Base-by-base conservation (phyloP, 2,888 invertebrate species). In the Diabrotica balteata region DNA sequence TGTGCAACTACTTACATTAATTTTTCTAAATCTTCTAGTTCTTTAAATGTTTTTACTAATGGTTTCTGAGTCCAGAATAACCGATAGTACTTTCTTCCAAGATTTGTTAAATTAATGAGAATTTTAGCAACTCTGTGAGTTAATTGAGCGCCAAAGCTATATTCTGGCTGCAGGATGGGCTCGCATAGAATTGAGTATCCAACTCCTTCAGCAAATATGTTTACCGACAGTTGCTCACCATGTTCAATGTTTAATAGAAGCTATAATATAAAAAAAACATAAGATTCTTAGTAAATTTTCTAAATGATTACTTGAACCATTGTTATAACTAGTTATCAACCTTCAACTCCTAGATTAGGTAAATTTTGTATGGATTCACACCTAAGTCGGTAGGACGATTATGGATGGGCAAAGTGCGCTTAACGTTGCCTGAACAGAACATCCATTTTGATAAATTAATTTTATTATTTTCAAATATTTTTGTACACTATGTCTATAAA, bases 111-210 rank as follows among this genome's bases (percentile, higher is more conserved):
- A 0, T 76, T 78, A 11, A 90, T 84, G 71, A 83, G 83, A 68
- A 80, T 76, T 58, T 80, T 78, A 59, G 87, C 78, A 0, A 82
- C 82, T 65, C 85, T 83, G 78, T 86, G 88, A 73, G 90, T 90
- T 76, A 92, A 89, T 77, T 90, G 86, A 5, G 87, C 85, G 5
- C 91, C 91, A 54, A 91, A 86, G 69, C 88, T 82, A 59, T 90
- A 84, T 22, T 78, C 83, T 32, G 87, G 88, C 51, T 88, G 86
- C 60, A 90, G 84, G 1, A 84, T 80, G 0, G 91, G 90, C 54
- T 89, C 87, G 10, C 89, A 87, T 42, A 88, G 76, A 69, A 93
- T 89, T 70, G 90, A 90, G 0, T 90, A 89, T 4, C 93, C 93
- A 53, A 87, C 82, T 10, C 91, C 92, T 69, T 86, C 86, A 0